These are phyloP conservation scores for Amblyornis subalaris DNA, from an alignment of 2,113 vertebrate species.

Conservation along the genomic window DNA sequence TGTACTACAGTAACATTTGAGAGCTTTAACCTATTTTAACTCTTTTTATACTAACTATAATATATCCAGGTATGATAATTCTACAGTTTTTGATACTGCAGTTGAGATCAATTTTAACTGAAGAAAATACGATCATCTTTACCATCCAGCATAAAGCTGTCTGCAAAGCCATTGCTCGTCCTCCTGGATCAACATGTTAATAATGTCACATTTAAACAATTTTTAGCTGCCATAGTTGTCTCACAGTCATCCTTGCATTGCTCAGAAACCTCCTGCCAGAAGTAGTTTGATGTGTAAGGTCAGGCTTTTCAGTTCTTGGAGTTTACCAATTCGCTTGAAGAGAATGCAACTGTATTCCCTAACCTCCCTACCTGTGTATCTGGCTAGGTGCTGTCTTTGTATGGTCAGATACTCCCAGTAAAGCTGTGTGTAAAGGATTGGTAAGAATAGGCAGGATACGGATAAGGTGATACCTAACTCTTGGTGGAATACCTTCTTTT, in stretches of 20 bases:
- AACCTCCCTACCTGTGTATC: background rate
- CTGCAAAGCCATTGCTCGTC: background rate
- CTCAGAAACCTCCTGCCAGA: background rate
- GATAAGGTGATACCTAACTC: background rate
- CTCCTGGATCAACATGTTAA: background rate
- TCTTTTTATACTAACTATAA: background rate
- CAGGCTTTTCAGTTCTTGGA: background rate
- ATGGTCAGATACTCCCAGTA: background rate
- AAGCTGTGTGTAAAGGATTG: background rate
- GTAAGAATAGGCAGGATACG: background rate
- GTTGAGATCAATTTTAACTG: background rate
- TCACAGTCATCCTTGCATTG: background rate
- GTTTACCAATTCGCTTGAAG: background rate
- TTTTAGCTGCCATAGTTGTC: background rate
- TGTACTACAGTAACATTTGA: background rate
- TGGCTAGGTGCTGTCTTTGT: background rate
- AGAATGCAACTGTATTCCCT: background rate
- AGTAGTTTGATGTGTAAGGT: background rate
- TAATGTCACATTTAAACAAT: background rate
- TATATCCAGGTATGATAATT: background rate
- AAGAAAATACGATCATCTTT: background rate
- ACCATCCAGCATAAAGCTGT: background rate
- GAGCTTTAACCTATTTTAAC: background rate
- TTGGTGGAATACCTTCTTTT: background rate
- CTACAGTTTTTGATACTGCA: background rate